Evolutionary conservation across 37 sponge, comb jelly and placozoan species (phyloP).

Genomic region (Ephydatia muelleri): DNA sequence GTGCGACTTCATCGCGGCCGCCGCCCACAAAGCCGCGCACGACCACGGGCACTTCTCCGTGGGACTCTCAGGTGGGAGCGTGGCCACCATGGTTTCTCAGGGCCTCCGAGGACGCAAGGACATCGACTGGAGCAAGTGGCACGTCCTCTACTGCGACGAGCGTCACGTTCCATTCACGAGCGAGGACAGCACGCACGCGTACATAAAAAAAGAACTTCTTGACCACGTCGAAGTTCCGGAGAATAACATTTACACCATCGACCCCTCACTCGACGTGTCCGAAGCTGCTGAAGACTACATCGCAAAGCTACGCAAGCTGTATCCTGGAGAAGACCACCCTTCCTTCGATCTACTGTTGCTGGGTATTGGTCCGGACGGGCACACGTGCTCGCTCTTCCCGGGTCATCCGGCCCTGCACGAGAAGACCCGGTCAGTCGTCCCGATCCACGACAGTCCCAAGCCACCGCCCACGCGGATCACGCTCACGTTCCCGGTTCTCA

Average conservation of each 20-base stretch:
- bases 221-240: conserved; percentile 49
- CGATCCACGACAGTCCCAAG: conserved; percentile 94
- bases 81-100: conserved; percentile 72
- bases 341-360: conserved; percentile 89
- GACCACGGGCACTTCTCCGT: conserved; percentile 85
- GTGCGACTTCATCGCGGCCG: conserved; percentile 38
- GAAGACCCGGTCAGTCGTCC: conserved; percentile 59
- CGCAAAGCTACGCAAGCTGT: conserved; percentile 71
- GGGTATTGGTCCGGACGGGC: conserved; percentile 99
- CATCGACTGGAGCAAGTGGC: conserved; percentile 90
- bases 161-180: conserved; percentile 81
- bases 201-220: conserved; percentile 65
- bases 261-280: conserved; percentile 63
- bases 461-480: conserved; percentile 96
- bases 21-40: conserved; percentile 49
- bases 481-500: conserved; percentile 91
- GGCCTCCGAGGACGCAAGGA: conserved; percentile 69
- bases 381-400: conserved; percentile 98
- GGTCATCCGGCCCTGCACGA: conserved; percentile 87
- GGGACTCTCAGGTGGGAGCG: conserved; percentile 93
- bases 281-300: conserved; percentile 93
- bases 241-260: conserved; percentile 72
- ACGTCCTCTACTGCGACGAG: conserved; percentile 96
- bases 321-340: conserved; percentile 66
- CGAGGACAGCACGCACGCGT: conserved; percentile 87